These are phyloP conservation scores for Bufotes viridis DNA, from an alignment of 2,797 vertebrate genomes.

Conservation along the genomic window DNA sequence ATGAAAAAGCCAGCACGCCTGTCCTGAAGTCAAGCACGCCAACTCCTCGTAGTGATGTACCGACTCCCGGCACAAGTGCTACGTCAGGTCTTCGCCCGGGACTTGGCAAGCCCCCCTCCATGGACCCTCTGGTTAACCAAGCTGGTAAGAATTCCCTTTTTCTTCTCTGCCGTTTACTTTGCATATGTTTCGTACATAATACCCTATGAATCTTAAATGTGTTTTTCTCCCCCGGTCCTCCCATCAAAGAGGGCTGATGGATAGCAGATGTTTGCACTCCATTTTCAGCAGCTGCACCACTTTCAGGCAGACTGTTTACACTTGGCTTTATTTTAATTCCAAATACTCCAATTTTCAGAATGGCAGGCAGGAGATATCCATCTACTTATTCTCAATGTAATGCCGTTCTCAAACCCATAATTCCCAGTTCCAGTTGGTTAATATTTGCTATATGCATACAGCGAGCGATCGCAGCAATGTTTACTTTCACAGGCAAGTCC, in stretches of 20 bases:
- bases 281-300: conserved; percentile 67
- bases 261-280: conserved; percentile 70
- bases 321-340: conserved; percentile 67
- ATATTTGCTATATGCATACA: conserved; percentile 64
- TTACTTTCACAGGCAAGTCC: conserved; percentile 63
- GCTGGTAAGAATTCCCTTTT: conserved; percentile 76
- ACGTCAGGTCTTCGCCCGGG: conserved; percentile 84
- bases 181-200: conserved; percentile 50
- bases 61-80: conserved; percentile 86
- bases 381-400: conserved; percentile 65
- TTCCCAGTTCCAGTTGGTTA: conserved; percentile 60
- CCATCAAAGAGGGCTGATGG: conserved; percentile 64
- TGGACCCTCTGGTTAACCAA: conserved; percentile 92
- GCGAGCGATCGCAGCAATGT: conserved; percentile 52
- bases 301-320: conserved; percentile 67
- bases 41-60: conserved; percentile 85
- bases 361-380: conserved; percentile 67
- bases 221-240: conserved; percentile 60
- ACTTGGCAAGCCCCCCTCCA: conserved; percentile 88
- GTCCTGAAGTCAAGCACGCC: conserved; percentile 89
- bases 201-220: conserved; percentile 61
- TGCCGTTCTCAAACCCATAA: conserved; percentile 60
- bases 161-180: conserved; percentile 55
- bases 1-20: conserved; percentile 93
- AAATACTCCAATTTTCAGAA: conserved; percentile 67